Percentiles rank a stretch among this genome's conserved stretches.
Evolutionary conservation across 2,888 invertebrate species (phyloP).

Genomic region (Yponomeuta plumbellus): DNA sequence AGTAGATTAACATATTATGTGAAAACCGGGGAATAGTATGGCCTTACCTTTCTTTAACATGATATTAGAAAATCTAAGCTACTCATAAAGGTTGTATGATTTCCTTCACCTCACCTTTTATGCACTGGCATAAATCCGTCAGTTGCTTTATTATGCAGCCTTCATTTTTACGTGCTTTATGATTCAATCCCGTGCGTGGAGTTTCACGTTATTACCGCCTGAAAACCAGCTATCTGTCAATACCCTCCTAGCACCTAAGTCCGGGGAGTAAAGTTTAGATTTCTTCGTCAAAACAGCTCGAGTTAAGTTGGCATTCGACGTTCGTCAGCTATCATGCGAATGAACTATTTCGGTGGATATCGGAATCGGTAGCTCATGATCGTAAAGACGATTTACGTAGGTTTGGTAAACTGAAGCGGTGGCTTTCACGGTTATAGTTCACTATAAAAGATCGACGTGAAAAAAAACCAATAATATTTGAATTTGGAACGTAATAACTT

Average conservation of each 20-base stretch:
- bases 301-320: slow-evolving; percentile 31
- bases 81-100: neutral
- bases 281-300: neutral
- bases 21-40: too few relatives aligned
- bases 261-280: neutral
- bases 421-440: slow-evolving; percentile 8
- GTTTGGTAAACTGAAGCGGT: slow-evolving; percentile 29
- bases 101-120: neutral
- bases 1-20: too few relatives aligned
- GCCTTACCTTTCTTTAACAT: too few relatives aligned
- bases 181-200: slow-evolving; percentile 57
- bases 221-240: neutral
- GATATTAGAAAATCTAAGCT: too few relatives aligned
- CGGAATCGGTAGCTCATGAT: slow-evolving; percentile 10
- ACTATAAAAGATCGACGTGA: neutral
- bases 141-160: slow-evolving; percentile 14
- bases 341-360: slow-evolving; percentile 50
- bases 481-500: neutral
- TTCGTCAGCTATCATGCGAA: slow-evolving; percentile 54
- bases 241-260: neutral
- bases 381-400: slow-evolving; percentile 13
- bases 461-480: neutral
- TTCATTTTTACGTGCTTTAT: slow-evolving; percentile 57
- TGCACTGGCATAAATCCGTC: slow-evolving; percentile 14
- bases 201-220: slow-evolving; percentile 32